Evolutionary conservation across 2,797 vertebrate genomes (phyloP).

Genomic region (Oceanodroma leucorhoa): DNA sequence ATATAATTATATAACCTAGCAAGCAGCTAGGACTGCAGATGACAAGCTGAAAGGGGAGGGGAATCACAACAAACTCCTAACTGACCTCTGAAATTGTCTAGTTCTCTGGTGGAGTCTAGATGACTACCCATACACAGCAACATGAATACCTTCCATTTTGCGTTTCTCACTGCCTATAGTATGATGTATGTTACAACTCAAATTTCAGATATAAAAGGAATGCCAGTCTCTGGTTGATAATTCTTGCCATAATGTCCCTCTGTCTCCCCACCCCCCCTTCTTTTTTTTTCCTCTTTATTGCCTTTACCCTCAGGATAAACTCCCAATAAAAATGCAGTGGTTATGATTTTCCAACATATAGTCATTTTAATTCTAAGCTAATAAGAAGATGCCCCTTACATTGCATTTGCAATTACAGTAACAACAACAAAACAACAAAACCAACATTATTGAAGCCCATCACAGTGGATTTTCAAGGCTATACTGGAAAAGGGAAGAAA

Average conservation of each 20-base stretch:
- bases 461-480: neutral
- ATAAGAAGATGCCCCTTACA: neutral
- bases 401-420: neutral
- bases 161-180: neutral
- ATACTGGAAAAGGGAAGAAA: neutral
- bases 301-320: neutral
- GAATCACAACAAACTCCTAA: neutral
- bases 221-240: neutral
- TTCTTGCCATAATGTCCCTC: neutral
- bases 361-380: neutral
- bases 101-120: neutral
- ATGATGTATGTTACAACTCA: neutral
- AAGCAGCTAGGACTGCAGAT: neutral
- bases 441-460: neutral
- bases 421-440: neutral
- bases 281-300: neutral
- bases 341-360: neutral
- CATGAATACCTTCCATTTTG: neutral
- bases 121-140: neutral
- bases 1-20: neutral
- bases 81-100: neutral
- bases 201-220: neutral
- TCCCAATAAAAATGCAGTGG: neutral
- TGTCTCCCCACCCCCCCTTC: fast-evolving
- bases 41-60: neutral